Evolutionary conservation across 2,888 invertebrate species (phyloP).

Genomic region (Plebejus melissa): DNA sequence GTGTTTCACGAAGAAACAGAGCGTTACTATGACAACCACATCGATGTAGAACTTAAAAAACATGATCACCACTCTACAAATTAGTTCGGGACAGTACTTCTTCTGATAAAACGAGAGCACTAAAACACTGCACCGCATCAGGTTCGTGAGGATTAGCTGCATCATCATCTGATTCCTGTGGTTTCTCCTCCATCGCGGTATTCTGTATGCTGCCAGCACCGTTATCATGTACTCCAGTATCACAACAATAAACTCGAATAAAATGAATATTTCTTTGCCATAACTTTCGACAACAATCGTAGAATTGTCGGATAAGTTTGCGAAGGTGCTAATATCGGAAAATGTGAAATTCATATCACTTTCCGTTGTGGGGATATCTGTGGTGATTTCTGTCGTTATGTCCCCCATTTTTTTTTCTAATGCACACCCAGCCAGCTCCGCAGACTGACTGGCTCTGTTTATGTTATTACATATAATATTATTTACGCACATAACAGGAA

Average conservation of each 20-base stretch:
- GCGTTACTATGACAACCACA: constrained; percentile 60
- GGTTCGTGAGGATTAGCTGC: constrained; percentile 61
- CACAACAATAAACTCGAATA: constrained; percentile 63
- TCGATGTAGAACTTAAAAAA: constrained; percentile 59
- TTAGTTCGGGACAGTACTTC: constrained; percentile 37
- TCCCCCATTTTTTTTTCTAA: background rate
- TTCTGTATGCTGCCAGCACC: constrained; percentile 55
- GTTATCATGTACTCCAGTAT: constrained; percentile 58
- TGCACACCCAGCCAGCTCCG: constrained; percentile 34
- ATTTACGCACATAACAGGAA: constrained; percentile 52
- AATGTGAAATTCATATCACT: constrained; percentile 2
- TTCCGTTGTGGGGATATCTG: background rate
- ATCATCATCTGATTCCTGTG: constrained; percentile 71
- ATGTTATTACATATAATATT: constrained; percentile 34
- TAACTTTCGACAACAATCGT: constrained; percentile 33
- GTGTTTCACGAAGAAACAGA: constrained; percentile 66
- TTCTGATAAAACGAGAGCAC: constrained; percentile 49
- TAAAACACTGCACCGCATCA: constrained; percentile 57
- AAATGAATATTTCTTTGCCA: constrained; percentile 53
- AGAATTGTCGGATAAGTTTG: background rate
- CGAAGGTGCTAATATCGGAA: background rate
- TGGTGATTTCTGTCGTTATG: background rate
- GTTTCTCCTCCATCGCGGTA: constrained; percentile 63
- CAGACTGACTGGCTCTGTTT: constrained; percentile 43
- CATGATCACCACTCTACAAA: constrained; percentile 41